These are phyloP conservation scores for Calidris pugnax DNA, from an alignment of 2,113 vertebrate species.

Conservation along the genomic window DNA sequence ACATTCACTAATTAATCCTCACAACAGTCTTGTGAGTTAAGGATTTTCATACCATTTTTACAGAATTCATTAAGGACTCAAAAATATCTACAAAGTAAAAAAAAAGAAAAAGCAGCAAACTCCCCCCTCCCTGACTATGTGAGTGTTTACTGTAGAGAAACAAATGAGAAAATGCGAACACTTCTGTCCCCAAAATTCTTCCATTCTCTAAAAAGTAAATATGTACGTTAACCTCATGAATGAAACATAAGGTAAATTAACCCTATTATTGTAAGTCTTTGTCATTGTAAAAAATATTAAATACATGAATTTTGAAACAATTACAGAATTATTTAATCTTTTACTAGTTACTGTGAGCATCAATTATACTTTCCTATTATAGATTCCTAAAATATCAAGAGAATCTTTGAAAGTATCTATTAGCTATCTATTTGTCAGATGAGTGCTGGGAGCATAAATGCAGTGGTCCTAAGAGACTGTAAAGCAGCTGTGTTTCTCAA, in stretches of 20 bases:
- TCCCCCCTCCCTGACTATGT: background rate
- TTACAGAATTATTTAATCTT: background rate
- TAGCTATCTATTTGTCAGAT: background rate
- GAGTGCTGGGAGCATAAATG: background rate
- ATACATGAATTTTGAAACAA: background rate
- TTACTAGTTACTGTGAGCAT: background rate
- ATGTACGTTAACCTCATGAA: background rate
- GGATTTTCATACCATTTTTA: constrained; percentile 4
- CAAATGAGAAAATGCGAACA: background rate
- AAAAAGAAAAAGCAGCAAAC: background rate
- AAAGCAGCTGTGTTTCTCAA: constrained; percentile 9
- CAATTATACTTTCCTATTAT: background rate
- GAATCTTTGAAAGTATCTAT: constrained; percentile 22
- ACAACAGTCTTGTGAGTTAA: constrained; percentile 4
- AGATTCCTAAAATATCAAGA: background rate
- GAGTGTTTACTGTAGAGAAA: background rate
- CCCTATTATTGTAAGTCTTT: background rate
- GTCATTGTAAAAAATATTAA: background rate
- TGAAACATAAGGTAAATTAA: background rate
- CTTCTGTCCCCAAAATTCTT: background rate
- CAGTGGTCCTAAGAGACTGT: background rate
- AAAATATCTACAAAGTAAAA: background rate
- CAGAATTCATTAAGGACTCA: background rate
- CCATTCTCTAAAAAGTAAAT: background rate
- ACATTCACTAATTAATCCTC: constrained; percentile 51